Percentiles rank a stretch among this genome's conserved stretches.
Conservation (phyloP, 2,797 vertebrate genomes). For the Semaprochilodus insignis region DNA sequence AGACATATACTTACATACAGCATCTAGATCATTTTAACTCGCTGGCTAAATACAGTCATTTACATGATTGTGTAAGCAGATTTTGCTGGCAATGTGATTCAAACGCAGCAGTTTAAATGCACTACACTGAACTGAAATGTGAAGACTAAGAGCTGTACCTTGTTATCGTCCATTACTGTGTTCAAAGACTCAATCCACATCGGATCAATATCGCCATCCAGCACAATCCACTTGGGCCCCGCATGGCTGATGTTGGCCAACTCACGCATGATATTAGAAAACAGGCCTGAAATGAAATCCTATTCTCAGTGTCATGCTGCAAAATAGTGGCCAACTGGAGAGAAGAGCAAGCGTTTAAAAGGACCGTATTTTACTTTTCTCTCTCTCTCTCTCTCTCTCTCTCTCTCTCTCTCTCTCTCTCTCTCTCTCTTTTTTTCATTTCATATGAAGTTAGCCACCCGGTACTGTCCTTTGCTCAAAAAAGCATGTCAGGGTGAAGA, state of each 20-base stretch:
- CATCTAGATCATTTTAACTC: background rate
- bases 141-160: constrained; percentile 77
- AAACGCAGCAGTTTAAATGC: background rate
- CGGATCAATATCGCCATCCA: constrained; percentile 97
- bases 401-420: too few species aligned
- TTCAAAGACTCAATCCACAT: constrained; percentile 99
- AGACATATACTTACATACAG: constrained; percentile 25
- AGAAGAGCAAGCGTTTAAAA: background rate
- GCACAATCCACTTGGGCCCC: constrained; percentile 95
- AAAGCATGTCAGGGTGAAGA: background rate
- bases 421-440: background rate
- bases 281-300: constrained; percentile 81
- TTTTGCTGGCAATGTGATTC: background rate
- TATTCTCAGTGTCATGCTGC: constrained; percentile 30
- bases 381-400: background rate
- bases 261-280: constrained; percentile 94
- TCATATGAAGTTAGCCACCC: background rate
- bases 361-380: background rate
- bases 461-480: background rate
- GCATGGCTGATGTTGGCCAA: constrained; percentile 87
- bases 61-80: background rate
- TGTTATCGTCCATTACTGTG: constrained; percentile 99
- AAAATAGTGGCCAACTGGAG: background rate
- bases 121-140: constrained; percentile 25
- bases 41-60: background rate